Conservation (phyloP, 2,113 vertebrate genomes). For the Myrmecobius fasciatus region DNA sequence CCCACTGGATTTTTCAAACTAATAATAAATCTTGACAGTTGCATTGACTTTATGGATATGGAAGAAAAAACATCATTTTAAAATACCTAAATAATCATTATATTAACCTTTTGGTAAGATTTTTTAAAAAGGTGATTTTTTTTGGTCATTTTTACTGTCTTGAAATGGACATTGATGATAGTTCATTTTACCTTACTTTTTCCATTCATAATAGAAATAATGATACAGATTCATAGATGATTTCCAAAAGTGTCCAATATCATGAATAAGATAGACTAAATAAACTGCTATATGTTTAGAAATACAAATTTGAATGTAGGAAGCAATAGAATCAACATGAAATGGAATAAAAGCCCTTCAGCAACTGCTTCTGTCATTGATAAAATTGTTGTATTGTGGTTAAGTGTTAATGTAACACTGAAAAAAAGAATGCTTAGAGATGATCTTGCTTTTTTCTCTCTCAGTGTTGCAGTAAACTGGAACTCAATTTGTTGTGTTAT, state of each 20-base stretch:
- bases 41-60: background rate
- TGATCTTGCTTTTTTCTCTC: conserved; percentile 12
- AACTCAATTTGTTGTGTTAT: conserved; percentile 9
- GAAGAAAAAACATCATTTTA: background rate
- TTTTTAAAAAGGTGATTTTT: background rate
- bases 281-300: background rate
- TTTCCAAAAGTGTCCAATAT: background rate
- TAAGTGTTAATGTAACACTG: background rate
- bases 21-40: background rate
- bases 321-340: background rate
- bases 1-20: background rate
- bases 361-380: background rate
- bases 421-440: background rate
- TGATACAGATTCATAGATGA: background rate
- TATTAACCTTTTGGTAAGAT: background rate
- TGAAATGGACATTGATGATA: background rate
- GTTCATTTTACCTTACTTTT: background rate
- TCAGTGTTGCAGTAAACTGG: background rate
- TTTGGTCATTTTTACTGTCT: background rate
- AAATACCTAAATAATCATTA: background rate
- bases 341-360: background rate
- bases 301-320: background rate
- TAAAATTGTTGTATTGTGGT: background rate
- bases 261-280: background rate
- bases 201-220: background rate